These are phyloP conservation scores for Ophiodon elongatus DNA, from an alignment of 2,113 vertebrate species.

Conservation along the genomic window DNA sequence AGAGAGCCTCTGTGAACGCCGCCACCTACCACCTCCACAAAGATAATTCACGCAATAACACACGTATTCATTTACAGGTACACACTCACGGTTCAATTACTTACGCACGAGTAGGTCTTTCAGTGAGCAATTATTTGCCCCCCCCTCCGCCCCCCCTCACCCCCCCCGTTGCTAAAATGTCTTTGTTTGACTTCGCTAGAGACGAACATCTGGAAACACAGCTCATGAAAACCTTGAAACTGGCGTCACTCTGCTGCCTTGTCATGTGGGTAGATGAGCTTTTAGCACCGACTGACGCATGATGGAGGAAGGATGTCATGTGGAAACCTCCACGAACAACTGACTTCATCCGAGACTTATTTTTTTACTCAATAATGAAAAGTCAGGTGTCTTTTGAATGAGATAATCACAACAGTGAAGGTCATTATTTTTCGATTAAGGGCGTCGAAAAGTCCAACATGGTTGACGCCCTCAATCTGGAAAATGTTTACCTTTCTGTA, in stretches of 20 bases:
- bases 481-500: too few species aligned
- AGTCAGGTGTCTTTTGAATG: too few species aligned
- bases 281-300: too few species aligned
- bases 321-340: background rate
- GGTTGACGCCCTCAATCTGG: too few species aligned
- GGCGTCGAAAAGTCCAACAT: too few species aligned
- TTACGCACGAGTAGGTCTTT: constrained; percentile 37
- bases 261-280: background rate
- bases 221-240: constrained; percentile 22
- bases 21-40: constrained; percentile 53
- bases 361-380: too few species aligned
- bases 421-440: too few species aligned
- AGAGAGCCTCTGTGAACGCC: constrained; percentile 31
- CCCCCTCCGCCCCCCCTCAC: too few species aligned
- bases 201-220: constrained; percentile 17
- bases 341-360: too few species aligned
- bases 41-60: constrained; percentile 13
- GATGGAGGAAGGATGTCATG: background rate
- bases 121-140: constrained; percentile 21
- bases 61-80: background rate
- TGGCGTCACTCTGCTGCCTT: background rate
- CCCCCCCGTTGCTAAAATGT: background rate
- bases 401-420: too few species aligned
- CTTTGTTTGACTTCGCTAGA: background rate
- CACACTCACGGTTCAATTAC: constrained; percentile 18